Evolutionary conservation across 2,888 invertebrate genomes (phyloP).

Genomic region (Anodontia alba): DNA sequence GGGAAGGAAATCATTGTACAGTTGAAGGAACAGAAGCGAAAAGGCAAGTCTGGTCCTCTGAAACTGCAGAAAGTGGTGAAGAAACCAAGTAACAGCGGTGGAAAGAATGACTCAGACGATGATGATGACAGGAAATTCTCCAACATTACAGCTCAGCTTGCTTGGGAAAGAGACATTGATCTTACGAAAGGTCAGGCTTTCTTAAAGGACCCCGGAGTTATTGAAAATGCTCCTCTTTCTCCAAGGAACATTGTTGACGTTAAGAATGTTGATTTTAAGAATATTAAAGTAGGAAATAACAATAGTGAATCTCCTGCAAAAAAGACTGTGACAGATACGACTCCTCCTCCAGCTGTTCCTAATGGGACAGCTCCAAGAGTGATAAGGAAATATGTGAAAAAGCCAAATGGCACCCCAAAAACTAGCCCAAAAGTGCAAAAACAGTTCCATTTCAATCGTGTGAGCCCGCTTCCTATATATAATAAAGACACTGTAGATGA

Average conservation of each 20-base stretch:
- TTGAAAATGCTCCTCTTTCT: slow-evolving; percentile 41
- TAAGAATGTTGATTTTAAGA: background rate
- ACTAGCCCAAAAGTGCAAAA: slow-evolving; percentile 64
- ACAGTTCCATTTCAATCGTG: slow-evolving; percentile 54
- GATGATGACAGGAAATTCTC: slow-evolving; percentile 68
- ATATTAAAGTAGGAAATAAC: slow-evolving; percentile 14
- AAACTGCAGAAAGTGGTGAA: slow-evolving; percentile 55
- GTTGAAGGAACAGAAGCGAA: slow-evolving; percentile 71
- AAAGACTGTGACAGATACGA: slow-evolving; percentile 12
- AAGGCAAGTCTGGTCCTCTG: slow-evolving; percentile 67
- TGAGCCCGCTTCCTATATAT: slow-evolving; percentile 46
- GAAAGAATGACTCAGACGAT: slow-evolving; percentile 29
- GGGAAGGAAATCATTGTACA: slow-evolving; percentile 79
- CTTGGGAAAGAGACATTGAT: slow-evolving; percentile 91
- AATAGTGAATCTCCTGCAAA: slow-evolving; percentile 29
- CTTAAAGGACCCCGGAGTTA: slow-evolving; percentile 57
- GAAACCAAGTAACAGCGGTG: slow-evolving; percentile 32
- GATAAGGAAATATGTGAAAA: slow-evolving; percentile 65
- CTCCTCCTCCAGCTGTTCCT: slow-evolving; percentile 30
- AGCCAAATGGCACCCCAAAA: slow-evolving; percentile 70
- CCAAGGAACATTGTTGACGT: slow-evolving; percentile 22
- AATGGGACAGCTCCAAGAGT: slow-evolving; percentile 63
- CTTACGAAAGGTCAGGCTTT: slow-evolving; percentile 76
- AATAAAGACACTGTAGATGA: slow-evolving; percentile 28
- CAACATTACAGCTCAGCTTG: slow-evolving; percentile 87